These are phyloP conservation scores for Latrodectus hesperus DNA, from an alignment of 2,888 invertebrate genomes.

Conservation along the genomic window DNA sequence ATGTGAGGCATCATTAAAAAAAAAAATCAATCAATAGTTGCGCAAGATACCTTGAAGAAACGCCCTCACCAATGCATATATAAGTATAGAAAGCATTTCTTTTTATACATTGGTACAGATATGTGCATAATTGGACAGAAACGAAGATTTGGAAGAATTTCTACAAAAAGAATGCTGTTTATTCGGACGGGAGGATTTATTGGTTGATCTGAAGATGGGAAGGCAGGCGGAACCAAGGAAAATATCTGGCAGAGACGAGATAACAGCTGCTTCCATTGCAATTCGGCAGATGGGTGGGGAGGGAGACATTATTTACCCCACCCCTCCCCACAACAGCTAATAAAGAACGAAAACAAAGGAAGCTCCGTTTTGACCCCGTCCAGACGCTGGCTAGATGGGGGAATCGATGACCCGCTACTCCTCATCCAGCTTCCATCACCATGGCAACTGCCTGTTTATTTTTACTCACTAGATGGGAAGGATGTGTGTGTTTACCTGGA, in stretches of 20 bases:
- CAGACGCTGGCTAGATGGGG: conserved; percentile 14
- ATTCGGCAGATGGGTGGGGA: not conserved
- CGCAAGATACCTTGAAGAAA: no score
- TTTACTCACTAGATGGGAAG: conserved; percentile 21
- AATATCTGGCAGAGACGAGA: conserved; percentile 56
- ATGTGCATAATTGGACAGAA: no score
- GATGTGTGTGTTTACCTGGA: conserved; percentile 53
- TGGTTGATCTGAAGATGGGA: conserved; percentile 57
- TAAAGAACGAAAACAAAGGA: not conserved
- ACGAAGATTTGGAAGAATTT: no score
- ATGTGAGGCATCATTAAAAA: no score
- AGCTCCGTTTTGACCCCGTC: conserved; percentile 23
- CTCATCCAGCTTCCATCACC: conserved; percentile 15
- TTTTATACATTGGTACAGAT: no score
- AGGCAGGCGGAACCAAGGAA: conserved; percentile 29
- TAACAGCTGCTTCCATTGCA: conserved; percentile 27
- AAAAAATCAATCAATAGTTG: no score
- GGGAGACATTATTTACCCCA: not conserved
- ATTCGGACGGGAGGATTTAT: no score
- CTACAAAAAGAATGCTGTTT: no score
- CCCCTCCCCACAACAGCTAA: not conserved
- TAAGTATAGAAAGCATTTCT: no score
- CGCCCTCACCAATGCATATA: no score
- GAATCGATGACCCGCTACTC: not conserved
- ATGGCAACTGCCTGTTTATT: conserved; percentile 65